Conservation (phyloP, 1,140 invertebrate species). For the Elysia chlorotica region DNA sequence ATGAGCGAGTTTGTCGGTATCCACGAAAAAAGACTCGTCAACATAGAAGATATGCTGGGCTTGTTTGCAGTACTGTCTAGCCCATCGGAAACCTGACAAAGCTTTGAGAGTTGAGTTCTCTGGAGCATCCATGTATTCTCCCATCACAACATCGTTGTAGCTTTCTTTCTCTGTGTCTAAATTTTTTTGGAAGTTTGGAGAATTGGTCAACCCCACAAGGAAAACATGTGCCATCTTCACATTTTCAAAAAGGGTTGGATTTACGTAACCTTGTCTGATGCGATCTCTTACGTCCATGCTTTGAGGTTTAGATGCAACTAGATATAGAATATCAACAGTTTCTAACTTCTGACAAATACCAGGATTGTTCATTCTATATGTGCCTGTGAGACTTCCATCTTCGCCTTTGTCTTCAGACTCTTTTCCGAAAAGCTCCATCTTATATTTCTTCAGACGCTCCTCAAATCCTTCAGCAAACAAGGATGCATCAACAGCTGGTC, state of each 20-base stretch:
- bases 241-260: neutral
- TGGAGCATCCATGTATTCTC: constrained; percentile 43
- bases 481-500: neutral
- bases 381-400: neutral
- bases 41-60: constrained; percentile 80
- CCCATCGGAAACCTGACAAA: constrained; percentile 84
- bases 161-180: constrained; percentile 29
- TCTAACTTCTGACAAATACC: neutral
- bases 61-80: constrained; percentile 68
- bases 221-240: constrained; percentile 64
- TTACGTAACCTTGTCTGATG: neutral
- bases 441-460: neutral
- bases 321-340: constrained; percentile 2
- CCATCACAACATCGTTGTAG: constrained; percentile 44
- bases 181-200: constrained; percentile 27
- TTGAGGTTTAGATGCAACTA: neutral
- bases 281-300: constrained; percentile 1
- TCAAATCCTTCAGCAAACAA: constrained; percentile 1
- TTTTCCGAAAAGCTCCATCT: constrained; percentile 3
- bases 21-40: constrained; percentile 85
- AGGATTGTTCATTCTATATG: neutral
- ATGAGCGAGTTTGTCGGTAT: constrained; percentile 66
- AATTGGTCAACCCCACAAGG: constrained; percentile 66
- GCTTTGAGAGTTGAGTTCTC: constrained; percentile 64
- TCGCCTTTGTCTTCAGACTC: neutral